These are phyloP conservation scores for Ploceus nigricollis DNA, from an alignment of 2,113 vertebrate species.

Conservation along the genomic window DNA sequence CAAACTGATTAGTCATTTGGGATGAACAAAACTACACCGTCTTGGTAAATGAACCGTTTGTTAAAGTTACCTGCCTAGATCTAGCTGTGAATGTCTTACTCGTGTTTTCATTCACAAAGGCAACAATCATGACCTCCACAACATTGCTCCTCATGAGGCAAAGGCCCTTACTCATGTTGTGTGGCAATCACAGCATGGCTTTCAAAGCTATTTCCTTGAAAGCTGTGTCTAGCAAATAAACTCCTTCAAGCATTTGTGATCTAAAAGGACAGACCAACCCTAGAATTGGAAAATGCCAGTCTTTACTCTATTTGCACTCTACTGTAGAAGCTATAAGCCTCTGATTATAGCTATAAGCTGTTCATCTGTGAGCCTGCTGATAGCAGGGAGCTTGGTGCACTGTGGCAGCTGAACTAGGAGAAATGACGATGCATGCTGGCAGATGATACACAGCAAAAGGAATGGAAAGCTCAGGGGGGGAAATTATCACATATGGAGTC, in stretches of 20 bases:
- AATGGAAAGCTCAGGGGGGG: conserved; percentile 16
- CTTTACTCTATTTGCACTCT: neutral
- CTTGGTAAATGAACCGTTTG: neutral
- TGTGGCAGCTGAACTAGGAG: neutral
- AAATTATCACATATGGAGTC: conserved; percentile 31
- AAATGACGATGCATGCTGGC: neutral
- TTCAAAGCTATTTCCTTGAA: neutral
- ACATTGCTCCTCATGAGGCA: neutral
- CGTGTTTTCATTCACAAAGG: neutral
- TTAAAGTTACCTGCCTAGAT: neutral
- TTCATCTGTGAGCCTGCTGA: neutral
- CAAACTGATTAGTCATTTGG: neutral
- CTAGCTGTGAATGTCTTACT: accelerated
- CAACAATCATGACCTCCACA: neutral
- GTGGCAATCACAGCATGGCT: neutral
- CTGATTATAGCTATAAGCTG: neutral
- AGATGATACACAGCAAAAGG: neutral
- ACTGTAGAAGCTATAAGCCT: neutral
- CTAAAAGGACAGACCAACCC: neutral
- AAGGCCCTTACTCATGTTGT: neutral
- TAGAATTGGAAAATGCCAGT: neutral
- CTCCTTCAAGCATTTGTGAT: neutral
- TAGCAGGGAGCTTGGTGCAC: neutral
- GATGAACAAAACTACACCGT: neutral
- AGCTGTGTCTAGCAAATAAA: neutral